phyloP scores from a whole-genome alignment of 2,113 vertebrate genomes.

The Pleuronectes platessa region DNA sequence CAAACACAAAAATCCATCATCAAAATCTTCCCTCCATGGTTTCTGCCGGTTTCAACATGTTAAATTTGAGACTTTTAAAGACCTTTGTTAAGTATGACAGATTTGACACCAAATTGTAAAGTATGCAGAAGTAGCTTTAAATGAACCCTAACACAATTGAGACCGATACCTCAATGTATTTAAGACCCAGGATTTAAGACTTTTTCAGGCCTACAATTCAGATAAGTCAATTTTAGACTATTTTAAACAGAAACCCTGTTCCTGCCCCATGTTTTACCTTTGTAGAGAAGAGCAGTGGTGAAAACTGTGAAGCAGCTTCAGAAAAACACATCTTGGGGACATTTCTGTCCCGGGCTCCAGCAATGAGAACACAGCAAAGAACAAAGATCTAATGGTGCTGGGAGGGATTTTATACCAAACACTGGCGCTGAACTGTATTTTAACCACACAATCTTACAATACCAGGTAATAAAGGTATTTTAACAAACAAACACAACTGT shows the following conservation, averaged over 20 bases:
- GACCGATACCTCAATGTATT: no score
- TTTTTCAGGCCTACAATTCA: no score
- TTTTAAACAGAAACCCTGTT: neutral
- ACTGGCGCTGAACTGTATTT: neutral
- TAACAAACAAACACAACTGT: conserved; percentile 2
- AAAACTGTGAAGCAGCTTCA: conserved; percentile 25
- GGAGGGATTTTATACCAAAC: neutral
- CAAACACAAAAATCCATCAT: neutral
- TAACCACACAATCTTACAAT: neutral
- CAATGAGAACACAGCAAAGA: neutral
- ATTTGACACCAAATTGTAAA: no score
- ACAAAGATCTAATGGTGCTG: neutral
- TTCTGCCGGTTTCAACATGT: no score
- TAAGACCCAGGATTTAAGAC: no score
- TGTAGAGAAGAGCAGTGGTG: neutral
- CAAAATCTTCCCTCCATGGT: no score
- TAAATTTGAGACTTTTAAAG: no score
- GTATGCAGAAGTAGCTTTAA: no score
- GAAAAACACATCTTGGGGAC: conserved; percentile 22
- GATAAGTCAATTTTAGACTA: no score
- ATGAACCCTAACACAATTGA: no score
- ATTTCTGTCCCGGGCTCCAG: conserved; percentile 10
- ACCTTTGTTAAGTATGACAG: no score
- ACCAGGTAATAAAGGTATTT: conserved; percentile 18
- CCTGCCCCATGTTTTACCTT: conserved; percentile 49